Evolutionary conservation across 1,140 invertebrate genomes (phyloP).

Genomic region (Meloidogyne exigua): DNA sequence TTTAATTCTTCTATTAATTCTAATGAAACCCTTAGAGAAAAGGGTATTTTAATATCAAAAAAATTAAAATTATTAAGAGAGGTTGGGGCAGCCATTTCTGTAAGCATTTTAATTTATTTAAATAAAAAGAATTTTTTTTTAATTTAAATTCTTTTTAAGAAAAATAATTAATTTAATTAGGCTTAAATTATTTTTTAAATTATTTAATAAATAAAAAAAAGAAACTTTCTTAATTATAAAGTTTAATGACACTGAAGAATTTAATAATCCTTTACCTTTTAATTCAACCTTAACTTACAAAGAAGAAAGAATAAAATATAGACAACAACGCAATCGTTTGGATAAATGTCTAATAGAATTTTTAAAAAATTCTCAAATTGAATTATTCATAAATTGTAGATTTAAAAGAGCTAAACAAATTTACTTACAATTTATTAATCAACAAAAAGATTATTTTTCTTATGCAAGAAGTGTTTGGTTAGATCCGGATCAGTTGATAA

Average conservation of each 20-base stretch:
- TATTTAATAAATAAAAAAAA: too few species aligned
- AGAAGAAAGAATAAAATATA: neutral
- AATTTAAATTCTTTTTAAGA: neutral
- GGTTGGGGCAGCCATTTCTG: neutral
- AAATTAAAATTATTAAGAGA: neutral
- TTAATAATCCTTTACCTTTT: neutral
- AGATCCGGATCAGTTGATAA: conserved; percentile 21
- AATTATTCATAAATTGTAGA: conserved; percentile 35
- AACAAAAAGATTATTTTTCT: conserved; percentile 31
- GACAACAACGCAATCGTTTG: neutral
- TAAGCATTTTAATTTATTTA: neutral
- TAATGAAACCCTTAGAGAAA: neutral
- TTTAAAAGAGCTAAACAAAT: conserved; percentile 10
- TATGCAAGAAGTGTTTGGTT: conserved; percentile 28
- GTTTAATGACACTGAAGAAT: neutral
- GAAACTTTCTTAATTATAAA: neutral
- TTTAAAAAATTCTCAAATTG: conserved; percentile 3
- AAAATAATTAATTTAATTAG: too few species aligned
- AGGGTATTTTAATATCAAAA: neutral
- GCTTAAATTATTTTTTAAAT: too few species aligned
- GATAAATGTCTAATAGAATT: conserved; percentile 1
- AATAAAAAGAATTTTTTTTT: too few species aligned
- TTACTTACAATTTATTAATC: conserved; percentile 28
- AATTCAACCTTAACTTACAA: neutral
- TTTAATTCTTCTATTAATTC: neutral